Evolutionary conservation across 1,140 invertebrate species (phyloP).

Genomic region (Drosophila neocordata): DNA sequence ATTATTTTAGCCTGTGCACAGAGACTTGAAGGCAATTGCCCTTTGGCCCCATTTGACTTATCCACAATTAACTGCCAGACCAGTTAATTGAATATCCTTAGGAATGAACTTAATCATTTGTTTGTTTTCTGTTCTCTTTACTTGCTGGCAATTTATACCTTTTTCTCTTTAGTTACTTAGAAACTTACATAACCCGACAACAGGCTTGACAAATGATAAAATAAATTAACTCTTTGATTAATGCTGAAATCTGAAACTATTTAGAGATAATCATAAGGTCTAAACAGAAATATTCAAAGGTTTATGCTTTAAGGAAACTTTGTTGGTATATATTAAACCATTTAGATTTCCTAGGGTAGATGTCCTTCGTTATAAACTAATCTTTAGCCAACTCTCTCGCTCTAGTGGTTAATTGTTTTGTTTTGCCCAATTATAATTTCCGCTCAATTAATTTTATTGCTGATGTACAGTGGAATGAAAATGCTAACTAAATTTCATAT

Average conservation of each 20-base stretch:
- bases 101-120: neutral
- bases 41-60: slow-evolving; percentile 5
- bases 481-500: neutral
- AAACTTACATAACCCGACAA: neutral
- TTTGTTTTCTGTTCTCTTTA: neutral
- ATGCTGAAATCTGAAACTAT: too few relatives aligned
- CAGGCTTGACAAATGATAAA: neutral
- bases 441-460: slow-evolving; percentile 31
- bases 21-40: slow-evolving; percentile 17
- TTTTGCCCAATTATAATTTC: slow-evolving; percentile 42
- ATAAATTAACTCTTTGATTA: neutral
- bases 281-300: too few relatives aligned
- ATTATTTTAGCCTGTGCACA: slow-evolving; percentile 48
- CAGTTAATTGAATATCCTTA: slow-evolving; percentile 6
- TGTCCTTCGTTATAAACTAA: neutral
- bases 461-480: neutral
- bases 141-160: neutral
- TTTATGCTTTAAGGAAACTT: too few relatives aligned
- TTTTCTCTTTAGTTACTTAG: neutral
- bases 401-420: slow-evolving; percentile 10
- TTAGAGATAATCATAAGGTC: too few relatives aligned
- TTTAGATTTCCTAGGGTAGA: neutral
- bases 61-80: slow-evolving; percentile 26
- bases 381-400: neutral
- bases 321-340: too few relatives aligned